A percentile compares a stretch with the other conserved stretches of the same genome.
These are phyloP conservation scores for Holacanthella duospinosa DNA, from an alignment of 2,888 invertebrate species.

Conservation along the genomic window DNA sequence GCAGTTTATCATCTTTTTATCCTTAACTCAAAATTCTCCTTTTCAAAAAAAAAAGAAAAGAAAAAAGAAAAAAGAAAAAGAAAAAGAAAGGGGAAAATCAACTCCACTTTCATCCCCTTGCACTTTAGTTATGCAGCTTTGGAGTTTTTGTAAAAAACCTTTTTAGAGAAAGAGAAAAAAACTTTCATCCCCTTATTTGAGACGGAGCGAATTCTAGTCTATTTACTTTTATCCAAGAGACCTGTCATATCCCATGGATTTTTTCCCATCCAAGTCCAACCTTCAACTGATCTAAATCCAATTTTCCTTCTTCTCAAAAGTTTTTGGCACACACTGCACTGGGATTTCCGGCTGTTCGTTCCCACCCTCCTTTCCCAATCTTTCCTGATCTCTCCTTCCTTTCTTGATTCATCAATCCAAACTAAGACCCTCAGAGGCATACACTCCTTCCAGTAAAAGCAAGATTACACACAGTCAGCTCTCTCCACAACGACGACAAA, in stretches of 20 bases:
- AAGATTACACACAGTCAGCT: too few relatives aligned
- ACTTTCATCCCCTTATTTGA: background rate
- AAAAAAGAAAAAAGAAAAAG: too few relatives aligned
- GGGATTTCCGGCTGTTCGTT: background rate
- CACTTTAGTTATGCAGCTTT: background rate
- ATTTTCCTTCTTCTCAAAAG: background rate
- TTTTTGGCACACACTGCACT: background rate
- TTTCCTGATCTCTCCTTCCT: background rate
- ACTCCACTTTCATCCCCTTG: background rate
- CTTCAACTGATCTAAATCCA: background rate
- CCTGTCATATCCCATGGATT: conserved; percentile 2
- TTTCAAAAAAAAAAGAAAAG: background rate
- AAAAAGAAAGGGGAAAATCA: background rate
- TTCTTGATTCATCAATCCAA: background rate
- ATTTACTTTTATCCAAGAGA: background rate
- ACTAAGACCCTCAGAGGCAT: too few relatives aligned
- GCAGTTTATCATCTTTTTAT: background rate
- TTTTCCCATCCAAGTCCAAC: background rate
- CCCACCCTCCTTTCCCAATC: background rate
- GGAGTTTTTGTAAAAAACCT: background rate
- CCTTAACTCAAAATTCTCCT: background rate
- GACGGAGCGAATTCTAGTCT: background rate
- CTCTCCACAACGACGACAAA: too few relatives aligned
- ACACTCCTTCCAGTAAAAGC: too few relatives aligned
- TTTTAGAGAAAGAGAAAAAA: background rate